Evolutionary conservation across 2,113 vertebrate genomes (phyloP), one percentile per base, ranked within the genome.

Genomic region (Silurus glanis): DNA sequence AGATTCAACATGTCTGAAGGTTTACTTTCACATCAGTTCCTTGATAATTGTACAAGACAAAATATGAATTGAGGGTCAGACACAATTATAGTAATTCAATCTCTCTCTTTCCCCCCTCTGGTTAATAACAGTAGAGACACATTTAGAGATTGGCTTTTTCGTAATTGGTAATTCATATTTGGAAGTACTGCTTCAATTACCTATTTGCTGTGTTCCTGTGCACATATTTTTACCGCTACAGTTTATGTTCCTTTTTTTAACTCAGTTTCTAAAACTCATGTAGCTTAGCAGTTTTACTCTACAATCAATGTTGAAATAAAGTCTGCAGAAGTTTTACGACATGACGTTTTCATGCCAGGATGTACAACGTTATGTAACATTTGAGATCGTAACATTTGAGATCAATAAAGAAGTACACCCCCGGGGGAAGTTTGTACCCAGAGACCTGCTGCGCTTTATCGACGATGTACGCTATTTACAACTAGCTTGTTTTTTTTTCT

Each of bases 401-500:
- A 71, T 85, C 71, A 85, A 59, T 82, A 76, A 82, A 69, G 71
- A 78, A 76, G 9, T 45, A 23, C 23, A 9, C 28, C 58, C 69
- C 62, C 49, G 0, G 78, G 37, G 67, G 71, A 82, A 21, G 56
- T 23, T 69, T 23, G 45, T n/a, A 59, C 25, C 79, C 37, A 2
- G 71, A 78, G 61, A 82, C 16, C 55, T 21, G 1, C 69, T 59
- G 17, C 21, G 45, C 59, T 61, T 84, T 86, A 83, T 72, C 12
- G 21, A 5, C 45, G 59, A 71, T 76, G 17, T 25, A 55, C 5
- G 8, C 71, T 62, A 59, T 83, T 85, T 75, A 83, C 4, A 59
- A 83, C 58, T 85, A 28, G 21, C 87, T 64, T 17, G 28, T 83
- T 67, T 37, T 37, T 78, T 62, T 71, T 82, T 76, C 84, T 83